Evolutionary conservation across 2,888 invertebrate genomes (phyloP), one percentile per base, ranked within the genome.

Genomic region (Drosophila borealis): DNA sequence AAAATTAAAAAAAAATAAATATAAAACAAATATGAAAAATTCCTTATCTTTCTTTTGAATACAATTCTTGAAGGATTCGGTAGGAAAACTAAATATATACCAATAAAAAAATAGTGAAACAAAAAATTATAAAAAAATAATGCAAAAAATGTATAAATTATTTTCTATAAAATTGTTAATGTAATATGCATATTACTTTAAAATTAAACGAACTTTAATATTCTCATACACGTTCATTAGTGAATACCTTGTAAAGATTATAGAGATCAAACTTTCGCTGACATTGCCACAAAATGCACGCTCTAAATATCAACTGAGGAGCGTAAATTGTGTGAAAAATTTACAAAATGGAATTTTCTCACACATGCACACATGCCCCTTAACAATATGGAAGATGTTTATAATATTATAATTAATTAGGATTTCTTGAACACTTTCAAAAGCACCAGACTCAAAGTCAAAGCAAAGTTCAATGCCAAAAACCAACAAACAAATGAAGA

Each of bases 391-490:
- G 29, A 82, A 85, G 80, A 85, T 82, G 87, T 77, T 80, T 69
- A 85, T 82, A 80, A 82, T 82, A 88, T 85, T 80, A 76, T 80
- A 82, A 82, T 82, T 82, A 82, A 82, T 88, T 77, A 88, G 67
- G 67, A 59, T 74, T 80, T 80, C 73, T 73, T 79, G 53, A 80
- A 70, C 66, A 69, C 76, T 79, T 75, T 75, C 65, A 70, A 53
- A 69, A 34, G 53, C 53, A 33, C 42, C 19, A 60, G 39, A 56
- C 66, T 84, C 81, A 84, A 85, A 85, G 84, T 88, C 84, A 85
- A 85, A 80, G 71, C 76, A 85, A 82, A 88, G 88, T 85, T 85
- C 84, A 85, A 88, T 85, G 84, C 86, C 84, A 88, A 84, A 81
- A 81, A 49, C 66, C 67, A 66, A 80, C 56, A 62, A 59, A 42